Conservation (phyloP, 64 coral and sea anemone species). For the Platygyra sinensis region DNA sequence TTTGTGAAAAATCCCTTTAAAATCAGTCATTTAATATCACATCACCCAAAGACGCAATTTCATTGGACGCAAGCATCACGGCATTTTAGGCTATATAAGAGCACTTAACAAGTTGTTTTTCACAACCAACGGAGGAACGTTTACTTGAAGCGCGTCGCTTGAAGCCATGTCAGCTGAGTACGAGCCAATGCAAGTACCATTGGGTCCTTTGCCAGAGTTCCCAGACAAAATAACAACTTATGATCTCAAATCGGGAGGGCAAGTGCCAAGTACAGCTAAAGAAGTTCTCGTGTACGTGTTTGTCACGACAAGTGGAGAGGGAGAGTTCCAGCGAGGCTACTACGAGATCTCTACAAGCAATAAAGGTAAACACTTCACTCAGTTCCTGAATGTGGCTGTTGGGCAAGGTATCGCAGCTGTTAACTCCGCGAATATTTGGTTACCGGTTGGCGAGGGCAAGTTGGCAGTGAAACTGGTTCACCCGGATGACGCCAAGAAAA, state of each 20-base stretch:
- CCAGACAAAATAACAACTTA: background rate
- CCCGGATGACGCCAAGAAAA: background rate
- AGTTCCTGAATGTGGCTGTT: conserved; percentile 38
- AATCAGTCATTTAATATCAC: background rate
- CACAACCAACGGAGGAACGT: background rate
- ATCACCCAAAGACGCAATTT: background rate
- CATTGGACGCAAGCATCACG: conserved; percentile 1
- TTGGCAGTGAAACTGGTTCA: conserved; percentile 12
- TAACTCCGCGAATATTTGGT: conserved; percentile 39
- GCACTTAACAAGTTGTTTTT: background rate
- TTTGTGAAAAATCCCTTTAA: background rate
- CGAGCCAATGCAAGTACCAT: background rate
- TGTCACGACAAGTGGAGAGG: conserved; percentile 3
- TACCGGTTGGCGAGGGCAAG: conserved; percentile 11
- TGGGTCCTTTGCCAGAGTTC: conserved; percentile 20
- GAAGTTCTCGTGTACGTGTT: conserved; percentile 26
- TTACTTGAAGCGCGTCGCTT: background rate
- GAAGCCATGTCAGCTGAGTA: conserved; percentile 3
- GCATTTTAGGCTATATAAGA: background rate
- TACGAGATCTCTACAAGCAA: conserved; percentile 30
- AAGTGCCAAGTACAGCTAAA: background rate
- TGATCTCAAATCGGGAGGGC: background rate
- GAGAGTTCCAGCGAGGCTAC: conserved; percentile 37
- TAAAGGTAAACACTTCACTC: background rate
- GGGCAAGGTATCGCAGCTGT: conserved; percentile 10